Evolutionary conservation across 2,113 vertebrate species (phyloP), one percentile per base, ranked within the genome.

Genomic region (Ceuthmochares aereus): DNA sequence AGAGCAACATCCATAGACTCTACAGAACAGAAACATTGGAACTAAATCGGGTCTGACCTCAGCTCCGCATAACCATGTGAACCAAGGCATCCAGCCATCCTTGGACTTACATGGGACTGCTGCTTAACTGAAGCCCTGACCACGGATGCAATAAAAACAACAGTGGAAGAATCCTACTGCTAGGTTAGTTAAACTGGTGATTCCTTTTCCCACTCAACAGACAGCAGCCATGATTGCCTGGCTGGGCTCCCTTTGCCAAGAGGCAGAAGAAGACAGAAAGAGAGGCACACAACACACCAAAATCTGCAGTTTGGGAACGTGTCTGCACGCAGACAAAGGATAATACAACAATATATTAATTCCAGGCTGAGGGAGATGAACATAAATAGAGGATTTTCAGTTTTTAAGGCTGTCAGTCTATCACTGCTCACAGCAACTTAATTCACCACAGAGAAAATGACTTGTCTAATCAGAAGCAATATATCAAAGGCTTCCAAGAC

Each of bases 81-180:
- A 67, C 47, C 1, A 0, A 62, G 15, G 29, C 9, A 51, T n/a
- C 34, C 52, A 78, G 0, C 5, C 8, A 11, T 40, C 60, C 10
- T 30, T 34, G 49, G 37, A 45, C 43, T 87, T 43, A 17, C 1
- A 23, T 13, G 17, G 14, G 12, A 43, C 26, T 52, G 14, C 30
- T 4, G 20, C 32, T 43, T 67, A 70, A 47, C 7, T 32, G 37
- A 80, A 89, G 43, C 23, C 20, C 18, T 75, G 34, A 70, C 10
- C 36, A n/a, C 0, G 21, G 21, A 52, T 27, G 6, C 36, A 69
- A 86, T 10, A 72, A 77, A 86, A 89, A 63, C 11, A 80, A 55
- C 9, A 22, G 16, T 9, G 29, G 42, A 79, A 34, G 42, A 80
- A 80, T 49, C 49, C 26, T 27, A 0, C 19, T 30, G 30, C 36